A percentile compares a stretch with the other conserved stretches of the same genome.
Evolutionary conservation across 2,797 vertebrate species (phyloP).

Genomic region (Melanotaenia nigrans): DNA sequence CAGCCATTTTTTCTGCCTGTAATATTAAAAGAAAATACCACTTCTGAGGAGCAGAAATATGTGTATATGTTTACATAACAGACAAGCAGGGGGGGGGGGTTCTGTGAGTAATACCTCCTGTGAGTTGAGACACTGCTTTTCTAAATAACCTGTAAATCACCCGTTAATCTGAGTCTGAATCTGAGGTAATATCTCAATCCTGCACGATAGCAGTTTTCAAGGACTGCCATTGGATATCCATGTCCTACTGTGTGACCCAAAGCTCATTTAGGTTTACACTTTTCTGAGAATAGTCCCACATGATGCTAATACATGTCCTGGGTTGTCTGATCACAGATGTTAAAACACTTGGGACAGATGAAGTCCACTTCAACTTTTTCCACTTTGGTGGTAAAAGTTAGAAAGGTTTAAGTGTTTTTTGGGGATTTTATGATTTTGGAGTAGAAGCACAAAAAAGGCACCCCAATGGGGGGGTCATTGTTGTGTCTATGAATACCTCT

Average conservation of each 20-base stretch:
- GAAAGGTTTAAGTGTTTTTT: no score
- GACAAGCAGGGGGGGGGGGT: not conserved
- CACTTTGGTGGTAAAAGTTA: no score
- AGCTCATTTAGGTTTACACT: not conserved
- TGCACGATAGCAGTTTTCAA: no score
- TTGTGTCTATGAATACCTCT: no score
- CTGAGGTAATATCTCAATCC: no score
- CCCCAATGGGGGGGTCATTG: no score
- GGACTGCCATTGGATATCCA: no score
- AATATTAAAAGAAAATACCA: not conserved
- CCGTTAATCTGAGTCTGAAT: no score
- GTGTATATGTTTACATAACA: not conserved
- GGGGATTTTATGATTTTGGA: no score
- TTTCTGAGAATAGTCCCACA: not conserved
- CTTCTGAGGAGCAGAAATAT: not conserved
- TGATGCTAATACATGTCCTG: not conserved
- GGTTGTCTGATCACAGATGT: not conserved
- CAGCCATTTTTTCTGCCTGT: not conserved
- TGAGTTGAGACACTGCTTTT: not conserved
- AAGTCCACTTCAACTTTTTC: no score
- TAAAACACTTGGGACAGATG: not conserved
- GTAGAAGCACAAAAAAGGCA: no score
- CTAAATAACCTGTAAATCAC: no score
- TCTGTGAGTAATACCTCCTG: not conserved
- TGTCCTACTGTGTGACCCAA: not conserved